phyloP scores from a whole-genome alignment of 2,888 invertebrate species.

The Agriopis aurantiaria region DNA sequence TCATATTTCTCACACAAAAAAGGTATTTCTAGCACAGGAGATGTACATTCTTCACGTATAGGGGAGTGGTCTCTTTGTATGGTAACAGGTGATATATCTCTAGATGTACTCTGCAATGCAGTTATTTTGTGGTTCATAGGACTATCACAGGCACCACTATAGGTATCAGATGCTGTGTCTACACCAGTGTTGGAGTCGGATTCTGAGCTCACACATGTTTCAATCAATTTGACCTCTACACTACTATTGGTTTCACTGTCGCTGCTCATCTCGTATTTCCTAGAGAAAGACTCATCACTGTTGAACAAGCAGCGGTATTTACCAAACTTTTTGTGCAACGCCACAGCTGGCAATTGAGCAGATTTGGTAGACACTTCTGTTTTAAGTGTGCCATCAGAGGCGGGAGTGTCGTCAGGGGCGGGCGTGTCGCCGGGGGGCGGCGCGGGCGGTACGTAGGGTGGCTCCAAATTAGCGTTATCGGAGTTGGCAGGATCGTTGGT shows the following conservation, averaged over 20 bases:
- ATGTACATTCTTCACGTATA: slow-evolving; percentile 9
- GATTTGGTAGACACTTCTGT: slow-evolving; percentile 56
- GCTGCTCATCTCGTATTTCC: slow-evolving; percentile 78
- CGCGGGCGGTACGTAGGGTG: slow-evolving; percentile 36
- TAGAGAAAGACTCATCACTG: slow-evolving; percentile 69
- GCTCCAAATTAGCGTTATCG: slow-evolving; percentile 42
- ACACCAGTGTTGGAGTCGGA: slow-evolving; percentile 80
- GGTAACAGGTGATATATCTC: slow-evolving; percentile 64
- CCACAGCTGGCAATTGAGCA: slow-evolving; percentile 66
- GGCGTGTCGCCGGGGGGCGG: slow-evolving; percentile 18
- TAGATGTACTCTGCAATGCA: slow-evolving; percentile 55
- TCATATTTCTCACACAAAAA: slow-evolving; percentile 47
- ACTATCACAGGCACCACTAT: slow-evolving; percentile 66
- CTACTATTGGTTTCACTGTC: slow-evolving; percentile 84
- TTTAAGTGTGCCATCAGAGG: slow-evolving; percentile 41
- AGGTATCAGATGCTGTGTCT: slow-evolving; percentile 72
- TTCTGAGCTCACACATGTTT: slow-evolving; percentile 79
- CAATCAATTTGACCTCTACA: slow-evolving; percentile 75
- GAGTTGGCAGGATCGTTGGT: slow-evolving; percentile 43
- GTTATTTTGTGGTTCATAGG: slow-evolving; percentile 59
- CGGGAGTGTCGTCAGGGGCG: background rate
- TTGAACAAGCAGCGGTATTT: slow-evolving; percentile 84
- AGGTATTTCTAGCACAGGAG: slow-evolving; percentile 43
- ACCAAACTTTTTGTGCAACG: slow-evolving; percentile 85
- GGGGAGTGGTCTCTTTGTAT: slow-evolving; percentile 28